phyloP scores from a whole-genome alignment of 2,888 invertebrate species.

The Ectemnius continuus region DNA sequence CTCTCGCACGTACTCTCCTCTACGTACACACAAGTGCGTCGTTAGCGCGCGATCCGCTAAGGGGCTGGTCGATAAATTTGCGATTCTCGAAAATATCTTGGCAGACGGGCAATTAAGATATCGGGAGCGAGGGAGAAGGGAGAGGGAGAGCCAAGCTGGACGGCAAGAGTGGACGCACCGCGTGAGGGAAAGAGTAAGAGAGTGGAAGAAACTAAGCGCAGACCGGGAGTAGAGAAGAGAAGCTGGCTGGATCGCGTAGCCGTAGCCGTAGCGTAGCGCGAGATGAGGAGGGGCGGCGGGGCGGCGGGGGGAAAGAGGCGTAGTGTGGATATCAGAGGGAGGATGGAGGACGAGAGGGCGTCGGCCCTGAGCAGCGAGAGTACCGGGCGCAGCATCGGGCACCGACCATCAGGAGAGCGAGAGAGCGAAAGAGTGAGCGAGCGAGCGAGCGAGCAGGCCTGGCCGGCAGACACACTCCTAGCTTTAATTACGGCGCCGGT shows the following conservation, averaged over 20 bases:
- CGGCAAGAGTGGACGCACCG: slow-evolving; percentile 9
- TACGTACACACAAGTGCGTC: slow-evolving; percentile 61
- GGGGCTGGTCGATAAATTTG: slow-evolving; percentile 69
- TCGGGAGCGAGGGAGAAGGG: slow-evolving; percentile 55
- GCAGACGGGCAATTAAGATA: slow-evolving; percentile 70
- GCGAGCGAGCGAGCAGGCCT: neutral
- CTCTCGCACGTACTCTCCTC: slow-evolving; percentile 17
- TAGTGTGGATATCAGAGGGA: slow-evolving; percentile 24
- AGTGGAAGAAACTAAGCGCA: slow-evolving; percentile 58
- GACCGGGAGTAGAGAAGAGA: slow-evolving; percentile 46
- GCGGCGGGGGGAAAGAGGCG: slow-evolving; percentile 17
- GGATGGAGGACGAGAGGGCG: slow-evolving; percentile 51
- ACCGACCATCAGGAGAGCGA: slow-evolving; percentile 28
- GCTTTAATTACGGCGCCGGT: slow-evolving; percentile 67
- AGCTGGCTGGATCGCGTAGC: neutral
- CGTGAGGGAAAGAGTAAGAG: slow-evolving; percentile 20
- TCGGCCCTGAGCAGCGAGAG: slow-evolving; percentile 43
- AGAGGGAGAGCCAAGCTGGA: slow-evolving; percentile 19
- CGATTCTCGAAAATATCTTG: slow-evolving; percentile 69
- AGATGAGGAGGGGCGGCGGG: slow-evolving; percentile 7
- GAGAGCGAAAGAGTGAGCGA: slow-evolving; percentile 1
- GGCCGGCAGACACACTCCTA: slow-evolving; percentile 53
- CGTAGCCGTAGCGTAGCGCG: slow-evolving; percentile 8
- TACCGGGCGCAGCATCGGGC: slow-evolving; percentile 12
- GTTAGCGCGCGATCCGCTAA: slow-evolving; percentile 65